Percentiles rank a stretch among this genome's conserved stretches.
phyloP scores from a whole-genome alignment of 1,140 invertebrate genomes.

The Thaumetopoea pityocampa region DNA sequence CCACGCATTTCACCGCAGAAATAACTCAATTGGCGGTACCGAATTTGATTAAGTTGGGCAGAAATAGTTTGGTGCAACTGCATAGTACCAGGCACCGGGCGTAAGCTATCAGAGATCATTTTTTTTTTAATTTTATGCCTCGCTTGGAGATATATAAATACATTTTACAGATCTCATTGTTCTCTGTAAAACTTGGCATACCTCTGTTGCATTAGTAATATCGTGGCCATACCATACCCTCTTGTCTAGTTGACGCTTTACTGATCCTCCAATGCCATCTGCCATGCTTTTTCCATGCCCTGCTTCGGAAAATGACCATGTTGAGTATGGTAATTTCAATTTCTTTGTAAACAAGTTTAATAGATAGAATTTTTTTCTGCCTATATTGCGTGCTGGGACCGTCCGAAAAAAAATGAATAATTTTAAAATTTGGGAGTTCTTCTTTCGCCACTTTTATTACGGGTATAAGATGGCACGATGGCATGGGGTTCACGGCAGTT shows the following conservation, averaged over 20 bases:
- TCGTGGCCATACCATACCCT: neutral
- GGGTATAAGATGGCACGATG: slow-evolving; percentile 10
- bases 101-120: slow-evolving; percentile 6
- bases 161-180: slow-evolving; percentile 1
- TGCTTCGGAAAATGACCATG: slow-evolving; percentile 18
- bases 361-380: slow-evolving; percentile 13
- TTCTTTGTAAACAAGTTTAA: slow-evolving; percentile 1
- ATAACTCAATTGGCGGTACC: neutral
- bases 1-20: neutral
- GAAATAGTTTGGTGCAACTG: slow-evolving; percentile 11
- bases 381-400: slow-evolving; percentile 8
- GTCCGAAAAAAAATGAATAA: slow-evolving; percentile 15
- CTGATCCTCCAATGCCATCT: slow-evolving; percentile 17
- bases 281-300: slow-evolving; percentile 17
- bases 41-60: neutral
- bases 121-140: slow-evolving; percentile 3
- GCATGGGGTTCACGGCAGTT: slow-evolving; percentile 18
- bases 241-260: slow-evolving; percentile 2
- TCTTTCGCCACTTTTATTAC: slow-evolving; percentile 3
- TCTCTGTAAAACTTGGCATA: neutral
- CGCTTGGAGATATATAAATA: slow-evolving; percentile 7
- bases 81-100: slow-evolving; percentile 8
- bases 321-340: slow-evolving; percentile 1
- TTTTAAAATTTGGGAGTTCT: neutral
- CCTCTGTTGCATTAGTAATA: neutral